A percentile compares a stretch with the other conserved stretches of the same genome.
These are phyloP conservation scores for Rhagonycha lutea DNA, from an alignment of 2,888 invertebrate genomes.

Conservation along the genomic window DNA sequence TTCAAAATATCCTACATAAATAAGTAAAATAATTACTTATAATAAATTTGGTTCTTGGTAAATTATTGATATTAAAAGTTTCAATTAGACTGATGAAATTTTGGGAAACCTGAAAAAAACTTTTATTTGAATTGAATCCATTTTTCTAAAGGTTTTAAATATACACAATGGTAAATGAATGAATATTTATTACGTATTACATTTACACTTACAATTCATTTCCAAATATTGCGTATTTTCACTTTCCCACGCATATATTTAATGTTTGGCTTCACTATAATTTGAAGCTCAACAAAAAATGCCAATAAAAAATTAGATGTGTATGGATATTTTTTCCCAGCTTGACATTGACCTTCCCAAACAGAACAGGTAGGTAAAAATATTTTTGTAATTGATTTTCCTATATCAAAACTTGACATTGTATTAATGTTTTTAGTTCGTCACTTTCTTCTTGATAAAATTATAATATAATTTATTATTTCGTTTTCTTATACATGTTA, in stretches of 20 bases:
- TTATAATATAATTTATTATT: too few species aligned
- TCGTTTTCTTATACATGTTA: too few species aligned
- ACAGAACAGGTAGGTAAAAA: not conserved
- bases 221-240: not conserved
- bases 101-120: not conserved
- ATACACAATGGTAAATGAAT: not conserved
- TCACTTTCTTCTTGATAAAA: too few species aligned
- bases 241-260: not conserved
- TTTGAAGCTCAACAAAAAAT: not conserved
- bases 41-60: too few species aligned
- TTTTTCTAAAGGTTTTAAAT: not conserved
- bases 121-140: not conserved
- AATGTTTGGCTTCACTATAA: not conserved
- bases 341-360: not conserved
- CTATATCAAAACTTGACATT: not conserved
- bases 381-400: not conserved
- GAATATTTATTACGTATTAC: not conserved
- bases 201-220: not conserved
- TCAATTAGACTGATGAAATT: not conserved
- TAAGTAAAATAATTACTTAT: too few species aligned
- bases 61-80: not conserved
- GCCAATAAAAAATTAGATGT: not conserved
- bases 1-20: too few species aligned
- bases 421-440: not conserved
- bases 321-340: not conserved